Percentiles rank a stretch among this genome's conserved stretches.
Evolutionary conservation across 92 coral and sea anemone species (phyloP).

Genomic region (Porites rus): DNA sequence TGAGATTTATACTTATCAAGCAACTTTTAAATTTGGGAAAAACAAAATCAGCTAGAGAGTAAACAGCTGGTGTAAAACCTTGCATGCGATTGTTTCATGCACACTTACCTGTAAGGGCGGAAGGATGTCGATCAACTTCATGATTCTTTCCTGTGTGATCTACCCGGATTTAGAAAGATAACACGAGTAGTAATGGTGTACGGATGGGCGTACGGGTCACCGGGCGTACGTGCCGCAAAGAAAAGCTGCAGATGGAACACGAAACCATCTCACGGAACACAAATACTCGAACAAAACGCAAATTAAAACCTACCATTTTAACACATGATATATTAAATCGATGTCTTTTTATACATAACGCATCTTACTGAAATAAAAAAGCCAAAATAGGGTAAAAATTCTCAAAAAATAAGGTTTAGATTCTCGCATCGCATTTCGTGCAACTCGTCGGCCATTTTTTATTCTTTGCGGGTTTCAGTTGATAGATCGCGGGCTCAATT

Average conservation of each 20-base stretch:
- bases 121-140: background rate
- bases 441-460: conserved; percentile 14
- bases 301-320: background rate
- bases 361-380: background rate
- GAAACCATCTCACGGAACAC: background rate
- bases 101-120: background rate
- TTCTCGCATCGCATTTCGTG: too few species aligned
- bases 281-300: background rate
- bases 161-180: too few species aligned
- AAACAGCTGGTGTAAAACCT: background rate
- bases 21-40: too few species aligned
- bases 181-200: too few species aligned
- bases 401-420: too few species aligned
- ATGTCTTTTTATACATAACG: background rate
- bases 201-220: too few species aligned
- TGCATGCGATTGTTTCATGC: background rate
- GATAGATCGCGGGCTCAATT: conserved; percentile 31
- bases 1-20: too few species aligned
- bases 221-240: too few species aligned
- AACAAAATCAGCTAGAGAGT: too few species aligned
- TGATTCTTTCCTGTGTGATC: background rate
- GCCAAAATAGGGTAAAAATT: background rate
- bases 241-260: too few species aligned
- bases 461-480: background rate
- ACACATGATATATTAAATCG: background rate